A percentile compares a stretch with the other conserved stretches of the same genome.
Conservation (phyloP, 2,797 vertebrate genomes). For the Oreochromis grahami region DNA sequence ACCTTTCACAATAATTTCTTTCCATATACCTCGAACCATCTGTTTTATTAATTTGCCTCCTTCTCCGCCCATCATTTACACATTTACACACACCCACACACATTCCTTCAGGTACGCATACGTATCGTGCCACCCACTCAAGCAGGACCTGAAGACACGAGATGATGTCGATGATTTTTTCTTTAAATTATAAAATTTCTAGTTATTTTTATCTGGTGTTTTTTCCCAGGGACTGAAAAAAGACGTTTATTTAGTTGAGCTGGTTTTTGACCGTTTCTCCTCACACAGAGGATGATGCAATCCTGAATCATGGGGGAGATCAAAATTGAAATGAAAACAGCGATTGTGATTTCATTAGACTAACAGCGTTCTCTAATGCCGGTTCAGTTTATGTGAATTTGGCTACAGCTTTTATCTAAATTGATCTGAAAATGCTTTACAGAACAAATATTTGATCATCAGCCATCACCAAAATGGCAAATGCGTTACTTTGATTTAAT, state of each 20-base stretch:
- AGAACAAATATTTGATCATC: not conserved
- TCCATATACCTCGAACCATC: conserved; percentile 41
- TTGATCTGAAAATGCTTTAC: conserved; percentile 1
- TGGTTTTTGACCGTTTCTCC: not conserved
- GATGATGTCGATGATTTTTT: not conserved
- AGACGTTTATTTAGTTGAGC: not conserved
- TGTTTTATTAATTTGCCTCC: conserved; percentile 45
- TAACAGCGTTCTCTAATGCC: not conserved
- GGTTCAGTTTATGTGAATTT: conserved; percentile 20
- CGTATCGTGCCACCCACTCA: not conserved
- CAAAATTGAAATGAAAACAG: not conserved
- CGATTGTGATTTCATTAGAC: not conserved
- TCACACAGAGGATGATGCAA: not conserved
- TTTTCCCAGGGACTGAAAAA: not conserved
- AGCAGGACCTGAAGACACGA: not conserved
- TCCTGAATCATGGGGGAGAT: not conserved
- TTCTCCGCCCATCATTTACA: not conserved
- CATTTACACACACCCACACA: not conserved
- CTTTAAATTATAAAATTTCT: not conserved
- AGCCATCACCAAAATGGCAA: not conserved
- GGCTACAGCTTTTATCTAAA: conserved; percentile 35
- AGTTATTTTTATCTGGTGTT: not conserved
- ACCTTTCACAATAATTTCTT: conserved; percentile 55
- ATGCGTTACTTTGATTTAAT: not conserved
- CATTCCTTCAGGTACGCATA: not conserved